Evolutionary conservation across 1,140 invertebrate genomes (phyloP).

Genomic region (Cepaea nemoralis): DNA sequence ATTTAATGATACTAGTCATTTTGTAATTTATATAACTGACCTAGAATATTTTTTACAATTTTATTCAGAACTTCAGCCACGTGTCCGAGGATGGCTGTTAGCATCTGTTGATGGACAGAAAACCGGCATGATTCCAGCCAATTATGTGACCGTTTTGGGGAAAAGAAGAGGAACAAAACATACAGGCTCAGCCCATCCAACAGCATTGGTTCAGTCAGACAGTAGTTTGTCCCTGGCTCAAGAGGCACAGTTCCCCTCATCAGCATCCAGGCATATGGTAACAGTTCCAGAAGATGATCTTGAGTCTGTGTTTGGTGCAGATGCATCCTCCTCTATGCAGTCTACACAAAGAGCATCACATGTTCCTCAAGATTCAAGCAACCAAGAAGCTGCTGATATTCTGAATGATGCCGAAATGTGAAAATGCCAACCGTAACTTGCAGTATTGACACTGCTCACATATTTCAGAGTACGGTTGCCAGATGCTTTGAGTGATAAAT

Average conservation of each 20-base stretch:
- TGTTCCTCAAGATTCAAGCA: neutral
- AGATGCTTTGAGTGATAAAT: too few relatives aligned
- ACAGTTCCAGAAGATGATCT: constrained; percentile 10
- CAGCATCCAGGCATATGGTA: constrained; percentile 10
- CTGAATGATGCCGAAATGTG: constrained; percentile 17
- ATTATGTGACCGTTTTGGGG: constrained; percentile 79
- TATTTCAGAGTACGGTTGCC: too few relatives aligned
- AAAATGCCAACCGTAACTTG: neutral
- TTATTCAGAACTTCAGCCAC: constrained; percentile 78
- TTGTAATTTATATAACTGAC: too few relatives aligned
- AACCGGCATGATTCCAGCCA: constrained; percentile 84
- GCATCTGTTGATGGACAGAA: constrained; percentile 77
- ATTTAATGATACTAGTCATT: too few relatives aligned
- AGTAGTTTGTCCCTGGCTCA: constrained; percentile 4
- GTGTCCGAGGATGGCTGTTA: constrained; percentile 73
- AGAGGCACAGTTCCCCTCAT: neutral
- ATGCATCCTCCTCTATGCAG: neutral
- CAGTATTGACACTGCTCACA: too few relatives aligned
- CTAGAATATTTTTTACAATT: neutral
- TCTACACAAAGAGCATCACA: neutral
- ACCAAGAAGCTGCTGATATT: constrained; percentile 30
- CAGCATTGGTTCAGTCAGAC: constrained; percentile 6
- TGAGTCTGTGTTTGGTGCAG: constrained; percentile 20
- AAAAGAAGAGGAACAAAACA: constrained; percentile 59
- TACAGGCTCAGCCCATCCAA: neutral